These are phyloP conservation scores for Dromococcyx pavoninus DNA, from an alignment of 2,797 vertebrate species.

Conservation along the genomic window DNA sequence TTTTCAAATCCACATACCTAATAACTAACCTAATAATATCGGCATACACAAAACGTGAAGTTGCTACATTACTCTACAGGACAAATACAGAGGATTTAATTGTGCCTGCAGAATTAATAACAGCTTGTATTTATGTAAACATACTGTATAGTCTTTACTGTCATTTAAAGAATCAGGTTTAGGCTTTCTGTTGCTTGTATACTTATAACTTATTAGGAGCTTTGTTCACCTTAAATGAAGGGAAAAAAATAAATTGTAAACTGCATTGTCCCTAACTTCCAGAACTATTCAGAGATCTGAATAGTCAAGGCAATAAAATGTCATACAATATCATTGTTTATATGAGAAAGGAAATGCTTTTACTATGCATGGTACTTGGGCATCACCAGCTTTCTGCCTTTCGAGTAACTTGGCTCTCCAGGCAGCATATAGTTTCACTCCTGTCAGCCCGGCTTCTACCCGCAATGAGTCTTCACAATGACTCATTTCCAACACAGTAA, in stretches of 20 bases:
- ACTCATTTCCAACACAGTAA: background rate
- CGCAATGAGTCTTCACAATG: background rate
- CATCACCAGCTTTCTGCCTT: background rate
- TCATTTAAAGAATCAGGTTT: conserved; percentile 8
- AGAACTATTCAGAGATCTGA: conserved; percentile 34
- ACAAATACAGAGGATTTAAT: background rate
- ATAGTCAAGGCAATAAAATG: conserved; percentile 48
- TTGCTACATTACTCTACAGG: background rate
- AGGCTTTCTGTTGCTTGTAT: conserved; percentile 43
- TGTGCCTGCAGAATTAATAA: background rate
- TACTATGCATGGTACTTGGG: background rate
- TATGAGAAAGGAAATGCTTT: background rate
- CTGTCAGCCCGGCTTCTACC: background rate
- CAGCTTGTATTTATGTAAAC: conserved; percentile 7
- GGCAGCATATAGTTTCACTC: background rate
- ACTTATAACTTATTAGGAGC: conserved; percentile 15
- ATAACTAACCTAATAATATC: background rate
- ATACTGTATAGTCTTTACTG: conserved; percentile 14
- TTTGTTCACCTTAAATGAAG: conserved; percentile 41
- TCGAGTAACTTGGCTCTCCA: background rate
- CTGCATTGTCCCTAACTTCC: conserved; percentile 34
- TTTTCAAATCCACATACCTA: background rate
- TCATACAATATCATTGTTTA: background rate
- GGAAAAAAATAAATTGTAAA: conserved; percentile 48
- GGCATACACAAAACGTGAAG: background rate